Base-by-base conservation (phyloP, 2,113 vertebrate species). In the Vidua chalybeata region DNA sequence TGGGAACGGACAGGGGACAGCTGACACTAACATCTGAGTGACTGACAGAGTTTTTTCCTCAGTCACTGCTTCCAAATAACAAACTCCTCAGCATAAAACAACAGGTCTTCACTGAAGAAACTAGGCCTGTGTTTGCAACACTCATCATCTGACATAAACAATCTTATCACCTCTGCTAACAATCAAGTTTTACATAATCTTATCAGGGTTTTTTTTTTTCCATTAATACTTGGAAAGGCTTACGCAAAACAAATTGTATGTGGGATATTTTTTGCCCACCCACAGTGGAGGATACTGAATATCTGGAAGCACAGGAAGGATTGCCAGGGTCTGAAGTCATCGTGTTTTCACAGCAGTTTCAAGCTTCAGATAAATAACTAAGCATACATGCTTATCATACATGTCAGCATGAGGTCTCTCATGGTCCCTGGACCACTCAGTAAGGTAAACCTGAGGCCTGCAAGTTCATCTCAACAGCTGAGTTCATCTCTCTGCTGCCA, bases 361-460 rank as follows among this genome's bases (percentile, higher is more conserved):
- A 94, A 71, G 87, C 93, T 95, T 95, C 96, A 96, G 73, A 89
- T 54, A 94, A 84, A 84, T 52, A 85, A 33, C 86, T 93, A 64
- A 27, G 18, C 61, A 30, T 41, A 37, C 26, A 51, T 8, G 7
- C 28, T 54, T 84, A 30, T 48, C 88, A 55, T 18, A 20, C 27
- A 13, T 46, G 0, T 84, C 84, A 64, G 33, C 18, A 16, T 30
- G 43, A 87, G 45, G 74, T 59, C 87, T 94, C 71, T 79, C 16
- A 1, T 52, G 78, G 92, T 58, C 55, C 46, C 64, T 55, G 71
- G 64, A 83, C 24, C 67, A 62, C 77, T 76, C 11, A 21, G n/a
- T 41, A 52, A 77, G 43, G 67, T 17, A 58, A 85, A 24, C 11
- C 41, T 17, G 41, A 83, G 41, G 43, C 7, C 67, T 81, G 52